Conservation (phyloP, 2,113 vertebrate genomes). For the Dasyornis broadbenti region DNA sequence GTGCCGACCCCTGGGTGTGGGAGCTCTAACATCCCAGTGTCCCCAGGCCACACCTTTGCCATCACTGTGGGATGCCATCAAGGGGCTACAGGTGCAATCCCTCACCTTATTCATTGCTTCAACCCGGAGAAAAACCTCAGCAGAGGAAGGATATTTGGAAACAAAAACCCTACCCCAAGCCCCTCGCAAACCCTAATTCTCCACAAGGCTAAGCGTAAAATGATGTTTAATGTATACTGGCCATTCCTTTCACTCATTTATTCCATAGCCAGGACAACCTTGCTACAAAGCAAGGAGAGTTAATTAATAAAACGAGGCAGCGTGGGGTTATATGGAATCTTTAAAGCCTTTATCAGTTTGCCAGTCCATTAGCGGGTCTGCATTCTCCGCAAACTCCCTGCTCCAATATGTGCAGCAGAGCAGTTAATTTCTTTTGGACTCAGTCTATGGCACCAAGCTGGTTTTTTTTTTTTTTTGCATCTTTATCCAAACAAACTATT, state of each 20-base stretch:
- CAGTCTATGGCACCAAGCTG: conserved; percentile 72
- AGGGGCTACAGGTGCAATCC: not conserved
- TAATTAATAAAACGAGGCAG: conserved; percentile 71
- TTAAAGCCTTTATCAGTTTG: conserved; percentile 71
- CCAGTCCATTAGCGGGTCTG: conserved; percentile 70
- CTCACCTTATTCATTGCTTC: not conserved
- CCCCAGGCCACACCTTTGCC: not conserved
- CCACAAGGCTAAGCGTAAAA: not conserved
- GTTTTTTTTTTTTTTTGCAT: conserved; percentile 35
- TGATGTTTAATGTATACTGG: conserved; percentile 24
- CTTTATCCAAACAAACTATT: conserved; percentile 72
- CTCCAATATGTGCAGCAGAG: conserved; percentile 78
- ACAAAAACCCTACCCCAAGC: not conserved
- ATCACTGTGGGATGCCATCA: rapidly evolving
- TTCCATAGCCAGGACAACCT: conserved; percentile 10
- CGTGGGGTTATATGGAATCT: conserved; percentile 71
- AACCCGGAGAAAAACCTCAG: not conserved
- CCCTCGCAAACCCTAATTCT: not conserved
- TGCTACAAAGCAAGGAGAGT: conserved; percentile 43
- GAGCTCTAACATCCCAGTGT: rapidly evolving
- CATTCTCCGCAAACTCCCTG: conserved; percentile 68
- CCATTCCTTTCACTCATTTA: conserved; percentile 10
- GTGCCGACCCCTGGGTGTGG: rapidly evolving
- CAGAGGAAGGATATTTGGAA: not conserved
- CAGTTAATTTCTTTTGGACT: conserved; percentile 83